Evolutionary conservation across 2,888 invertebrate species (phyloP), one percentile per base, ranked within the genome.

Genomic region (Ormyrus thymus): DNA sequence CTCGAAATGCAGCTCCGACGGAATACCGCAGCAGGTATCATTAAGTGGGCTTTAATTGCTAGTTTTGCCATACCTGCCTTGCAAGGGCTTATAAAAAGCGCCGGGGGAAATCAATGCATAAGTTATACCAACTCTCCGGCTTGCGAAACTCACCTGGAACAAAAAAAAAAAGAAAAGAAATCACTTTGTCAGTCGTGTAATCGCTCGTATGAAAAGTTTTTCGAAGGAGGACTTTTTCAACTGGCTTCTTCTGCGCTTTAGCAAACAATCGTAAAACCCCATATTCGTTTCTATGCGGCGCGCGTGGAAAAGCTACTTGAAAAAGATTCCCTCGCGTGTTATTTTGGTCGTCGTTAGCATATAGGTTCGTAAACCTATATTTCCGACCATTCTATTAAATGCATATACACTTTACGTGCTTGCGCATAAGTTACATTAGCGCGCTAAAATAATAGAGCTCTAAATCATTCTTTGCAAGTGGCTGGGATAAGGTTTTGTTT

Each of bases 81-180:
- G 69, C 15, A 8, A 15, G 58, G 56, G 58, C 58, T 56, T 69
- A 48, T 9, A 45, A 43, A 10, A 72, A 65, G 15, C 7, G 29
- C 11, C n/a, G 4, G 7, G 46, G 8, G 58, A 70, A 55, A 56
- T 65, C 29, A 5, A 61, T 59, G 59, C 11, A 59, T 29, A 29
- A 29, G 29, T 4, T 4, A 4, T 4, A 29, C 29, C 4, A 29
- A 29, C 29, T 29, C 13, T 48, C 43, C 55, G 9, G 45, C 50
- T 64, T 64, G 66, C 53, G 46, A 75, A 75, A 75, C 75, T 61
- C 58, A 75, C 75, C 61, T 75, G 53, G n/a, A 75, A 68, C 61
- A 75, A 45, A 75, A 75, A 43, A 75, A 75, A 68, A 55, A 46
- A 59, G 68, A 75, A 43, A 75, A 75, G 59, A 55, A 46, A 59